Evolutionary conservation across 2,888 invertebrate genomes (phyloP), one percentile per base, ranked within the genome.

Genomic region (Cataglyphis altisquamis): DNA sequence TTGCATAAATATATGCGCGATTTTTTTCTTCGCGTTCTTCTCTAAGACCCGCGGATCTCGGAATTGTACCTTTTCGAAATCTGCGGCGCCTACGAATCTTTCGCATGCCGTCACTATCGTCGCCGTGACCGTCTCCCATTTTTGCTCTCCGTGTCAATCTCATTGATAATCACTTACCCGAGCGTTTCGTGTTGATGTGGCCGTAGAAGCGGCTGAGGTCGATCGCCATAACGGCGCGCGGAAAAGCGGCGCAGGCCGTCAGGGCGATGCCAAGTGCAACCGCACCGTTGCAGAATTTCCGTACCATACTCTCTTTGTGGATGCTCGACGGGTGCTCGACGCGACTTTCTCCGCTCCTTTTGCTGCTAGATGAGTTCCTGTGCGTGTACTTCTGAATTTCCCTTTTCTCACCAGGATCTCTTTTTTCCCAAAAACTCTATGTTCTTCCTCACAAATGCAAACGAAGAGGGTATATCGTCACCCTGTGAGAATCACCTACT

Each of bases 131-230:
- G 2, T 6, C 57, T 10, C 4, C 8, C n/a, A 12, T 62, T 3
- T n/a, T 63, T 29, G 18, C 12, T 21, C 5, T 10, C 21, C 3
- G 10, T 9, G 10, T 55, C 21, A 8, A n/a, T 66, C 41, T 39
- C 12, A 15, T 18, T 9, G 64, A 68, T 12, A 2, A 21, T 64
- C 36, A 91, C 96, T 96, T 93, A 97, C 97, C 97, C 91, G 96
- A 96, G 90, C 97, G 95, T 94, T 97, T 97, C 86, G 96, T 96
- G 93, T 96, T 96, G 90, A 96, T 95, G 94, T 98, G 98, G 25
- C 97, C 98, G 93, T 98, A 98, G 82, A 98, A 96, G 87, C 97
- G 96, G 95, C 97, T 97, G 91, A 98, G 96, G 95, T 98, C 98
- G 91, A 98, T 96, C 88, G 97, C 97, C 94, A 96, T 96, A 90